Conservation (phyloP, 2,113 vertebrate species). For the Anas platyrhynchos region DNA sequence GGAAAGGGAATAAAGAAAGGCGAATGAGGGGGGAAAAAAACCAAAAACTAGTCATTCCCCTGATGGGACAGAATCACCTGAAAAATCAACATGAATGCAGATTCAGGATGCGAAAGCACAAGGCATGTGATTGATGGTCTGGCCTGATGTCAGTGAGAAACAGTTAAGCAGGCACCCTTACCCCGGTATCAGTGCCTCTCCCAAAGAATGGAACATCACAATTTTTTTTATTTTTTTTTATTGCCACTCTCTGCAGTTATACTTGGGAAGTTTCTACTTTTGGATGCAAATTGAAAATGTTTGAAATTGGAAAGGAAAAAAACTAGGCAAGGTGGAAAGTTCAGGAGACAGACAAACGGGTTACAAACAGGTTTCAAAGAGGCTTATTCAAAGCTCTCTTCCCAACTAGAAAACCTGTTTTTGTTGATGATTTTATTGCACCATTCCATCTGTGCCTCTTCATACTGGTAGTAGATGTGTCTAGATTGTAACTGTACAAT, state of each 20-base stretch:
- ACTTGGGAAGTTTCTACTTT: neutral
- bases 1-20: neutral
- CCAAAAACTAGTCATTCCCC: rapidly evolving
- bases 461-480: neutral
- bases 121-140: rapidly evolving
- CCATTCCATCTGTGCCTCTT: neutral
- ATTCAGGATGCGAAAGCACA: neutral
- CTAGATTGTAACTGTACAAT: neutral
- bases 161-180: neutral
- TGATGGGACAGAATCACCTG: neutral
- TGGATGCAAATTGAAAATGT: neutral
- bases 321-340: neutral
- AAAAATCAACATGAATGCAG: neutral
- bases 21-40: neutral
- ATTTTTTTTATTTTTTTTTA: neutral
- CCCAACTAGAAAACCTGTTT: conserved; percentile 8
- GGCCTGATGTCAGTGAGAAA: neutral
- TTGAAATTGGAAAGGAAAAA: neutral
- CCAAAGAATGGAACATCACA: rapidly evolving
- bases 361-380: neutral
- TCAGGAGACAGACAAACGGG: neutral
- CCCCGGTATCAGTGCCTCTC: neutral
- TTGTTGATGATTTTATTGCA: neutral
- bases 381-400: neutral
- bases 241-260: neutral